These are phyloP conservation scores for Diarsia mendica DNA, from an alignment of 2,888 invertebrate species.

Conservation along the genomic window DNA sequence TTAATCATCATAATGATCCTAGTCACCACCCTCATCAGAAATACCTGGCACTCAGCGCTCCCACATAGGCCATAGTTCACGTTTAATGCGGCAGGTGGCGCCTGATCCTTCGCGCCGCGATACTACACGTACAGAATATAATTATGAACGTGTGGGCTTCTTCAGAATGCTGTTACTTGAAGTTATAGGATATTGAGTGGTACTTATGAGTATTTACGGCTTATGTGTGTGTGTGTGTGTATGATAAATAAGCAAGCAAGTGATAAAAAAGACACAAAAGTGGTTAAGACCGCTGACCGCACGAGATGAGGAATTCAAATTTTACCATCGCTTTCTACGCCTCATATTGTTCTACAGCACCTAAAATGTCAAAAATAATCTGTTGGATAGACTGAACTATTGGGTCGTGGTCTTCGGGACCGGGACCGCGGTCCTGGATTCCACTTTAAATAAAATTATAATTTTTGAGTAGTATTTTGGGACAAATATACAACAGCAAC, in stretches of 20 bases:
- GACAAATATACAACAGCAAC: neutral
- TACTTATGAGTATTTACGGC: neutral
- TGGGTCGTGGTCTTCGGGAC: too few species aligned
- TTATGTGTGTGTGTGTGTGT: neutral
- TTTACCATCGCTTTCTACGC: neutral
- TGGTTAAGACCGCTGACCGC: too few species aligned
- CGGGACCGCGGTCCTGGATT: too few species aligned
- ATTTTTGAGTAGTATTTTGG: too few species aligned
- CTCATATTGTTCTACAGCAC: neutral
- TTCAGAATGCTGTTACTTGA: conserved; percentile 25
- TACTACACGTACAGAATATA: conserved; percentile 28
- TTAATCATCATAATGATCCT: neutral
- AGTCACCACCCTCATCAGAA: conserved; percentile 26
- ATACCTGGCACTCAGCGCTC: conserved; percentile 27
- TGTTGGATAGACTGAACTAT: too few species aligned
- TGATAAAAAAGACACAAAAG: neutral
- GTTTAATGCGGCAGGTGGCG: conserved; percentile 62
- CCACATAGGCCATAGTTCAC: conserved; percentile 57
- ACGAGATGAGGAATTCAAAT: neutral
- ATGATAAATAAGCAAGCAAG: neutral
- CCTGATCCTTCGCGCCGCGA: conserved; percentile 37
- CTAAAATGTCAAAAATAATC: neutral
- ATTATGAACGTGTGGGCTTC: conserved; percentile 44
- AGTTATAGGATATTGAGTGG: neutral
- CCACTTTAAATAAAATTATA: too few species aligned